phyloP scores from a whole-genome alignment of 2,888 invertebrate species.

The Rhamphomyia laevipes region DNA sequence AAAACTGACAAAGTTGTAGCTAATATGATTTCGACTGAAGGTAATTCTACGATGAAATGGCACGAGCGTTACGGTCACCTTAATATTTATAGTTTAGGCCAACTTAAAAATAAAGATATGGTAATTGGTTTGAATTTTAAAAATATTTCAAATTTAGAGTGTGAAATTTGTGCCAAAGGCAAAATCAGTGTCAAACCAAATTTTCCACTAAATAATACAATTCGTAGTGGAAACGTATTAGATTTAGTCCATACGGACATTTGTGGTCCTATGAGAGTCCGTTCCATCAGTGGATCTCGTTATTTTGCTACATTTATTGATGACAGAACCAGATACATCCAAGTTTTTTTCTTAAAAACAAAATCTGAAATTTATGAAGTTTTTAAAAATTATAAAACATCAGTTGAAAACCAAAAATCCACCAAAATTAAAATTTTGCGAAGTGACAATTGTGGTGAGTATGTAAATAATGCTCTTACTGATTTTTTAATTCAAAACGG shows the following conservation, averaged over 20 bases:
- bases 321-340: conserved; percentile 9
- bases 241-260: conserved; percentile 13
- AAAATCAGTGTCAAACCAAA: no score
- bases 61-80: no score
- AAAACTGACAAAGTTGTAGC: no score
- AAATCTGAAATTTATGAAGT: conserved; percentile 2
- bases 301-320: conserved; percentile 14
- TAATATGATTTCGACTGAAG: no score
- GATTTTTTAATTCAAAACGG: conserved; percentile 11
- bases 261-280: conserved; percentile 11
- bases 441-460: conserved; percentile 12
- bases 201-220: no score
- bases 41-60: no score
- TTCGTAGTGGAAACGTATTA: background rate
- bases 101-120: no score
- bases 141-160: no score
- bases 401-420: background rate
- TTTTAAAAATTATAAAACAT: conserved; percentile 7
- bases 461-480: conserved; percentile 9
- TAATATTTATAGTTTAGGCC: no score
- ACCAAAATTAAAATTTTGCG: conserved; percentile 10
- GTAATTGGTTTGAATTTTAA: no score
- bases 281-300: conserved; percentile 7
- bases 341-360: no score
- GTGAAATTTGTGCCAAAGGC: no score